These are phyloP conservation scores for Mus caroli DNA, from an alignment of 2,797 vertebrate species.

Conservation along the genomic window DNA sequence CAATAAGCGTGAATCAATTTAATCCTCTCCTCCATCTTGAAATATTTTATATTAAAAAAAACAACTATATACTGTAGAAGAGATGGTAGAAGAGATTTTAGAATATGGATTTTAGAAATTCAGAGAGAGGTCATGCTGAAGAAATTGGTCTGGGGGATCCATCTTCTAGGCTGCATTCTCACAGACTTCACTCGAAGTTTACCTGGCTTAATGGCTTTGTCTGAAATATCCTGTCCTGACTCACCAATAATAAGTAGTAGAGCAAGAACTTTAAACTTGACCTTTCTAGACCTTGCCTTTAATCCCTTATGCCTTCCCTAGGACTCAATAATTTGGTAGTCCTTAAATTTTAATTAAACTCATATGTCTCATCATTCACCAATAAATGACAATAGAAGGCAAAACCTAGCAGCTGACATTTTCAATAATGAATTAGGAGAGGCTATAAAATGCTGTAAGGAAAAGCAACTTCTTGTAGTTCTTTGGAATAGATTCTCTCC, in stretches of 20 bases:
- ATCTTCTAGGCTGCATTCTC: neutral
- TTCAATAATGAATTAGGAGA: neutral
- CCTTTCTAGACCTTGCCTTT: neutral
- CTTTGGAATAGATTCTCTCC: neutral
- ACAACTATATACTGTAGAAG: neutral
- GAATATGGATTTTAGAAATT: neutral
- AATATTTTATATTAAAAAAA: neutral
- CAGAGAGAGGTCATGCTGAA: neutral
- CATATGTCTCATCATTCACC: neutral
- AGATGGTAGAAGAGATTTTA: neutral
- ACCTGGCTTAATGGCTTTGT: neutral
- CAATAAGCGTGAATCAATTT: neutral
- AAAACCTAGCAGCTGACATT: slow-evolving; percentile 38
- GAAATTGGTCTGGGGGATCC: neutral
- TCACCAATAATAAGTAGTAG: neutral
- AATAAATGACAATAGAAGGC: slow-evolving; percentile 30
- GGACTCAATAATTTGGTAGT: neutral
- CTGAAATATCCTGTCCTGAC: neutral
- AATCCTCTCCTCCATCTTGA: neutral
- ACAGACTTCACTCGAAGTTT: neutral
- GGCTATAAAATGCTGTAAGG: neutral
- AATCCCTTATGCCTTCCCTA: neutral
- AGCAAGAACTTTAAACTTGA: neutral
- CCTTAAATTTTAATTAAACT: slow-evolving; percentile 30
- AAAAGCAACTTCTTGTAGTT: neutral